These are phyloP conservation scores for Labia minor DNA, from an alignment of 2,888 invertebrate genomes.

Conservation along the genomic window DNA sequence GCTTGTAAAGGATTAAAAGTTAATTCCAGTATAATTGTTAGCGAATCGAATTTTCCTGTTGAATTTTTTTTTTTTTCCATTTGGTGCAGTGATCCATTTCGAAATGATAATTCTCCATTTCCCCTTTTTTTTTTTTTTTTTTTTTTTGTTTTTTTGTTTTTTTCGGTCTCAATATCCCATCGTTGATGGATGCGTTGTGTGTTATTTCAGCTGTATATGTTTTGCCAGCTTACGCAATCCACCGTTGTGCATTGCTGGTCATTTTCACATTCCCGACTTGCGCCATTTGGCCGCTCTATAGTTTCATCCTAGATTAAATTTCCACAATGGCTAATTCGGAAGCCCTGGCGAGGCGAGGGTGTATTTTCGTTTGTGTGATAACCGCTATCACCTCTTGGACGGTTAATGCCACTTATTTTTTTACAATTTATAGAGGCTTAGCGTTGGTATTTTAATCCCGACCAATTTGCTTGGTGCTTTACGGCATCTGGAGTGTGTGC, in stretches of 20 bases:
- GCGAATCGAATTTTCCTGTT: too few relatives aligned
- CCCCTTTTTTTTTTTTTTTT: neutral
- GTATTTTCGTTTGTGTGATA: slow-evolving; percentile 8
- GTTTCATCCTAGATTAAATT: slow-evolving; percentile 8
- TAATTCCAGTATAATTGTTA: too few relatives aligned
- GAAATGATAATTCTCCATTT: neutral
- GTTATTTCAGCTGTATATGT: slow-evolving; percentile 8
- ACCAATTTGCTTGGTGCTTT: slow-evolving; percentile 6
- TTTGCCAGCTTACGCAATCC: neutral
- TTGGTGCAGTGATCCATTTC: neutral
- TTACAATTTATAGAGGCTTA: slow-evolving; percentile 4
- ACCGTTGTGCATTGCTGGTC: neutral
- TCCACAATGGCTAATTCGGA: slow-evolving; percentile 9
- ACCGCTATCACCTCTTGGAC: slow-evolving; percentile 8
- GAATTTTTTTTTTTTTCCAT: too few relatives aligned
- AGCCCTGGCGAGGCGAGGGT: neutral
- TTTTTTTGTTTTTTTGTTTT: neutral
- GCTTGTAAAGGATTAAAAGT: too few relatives aligned
- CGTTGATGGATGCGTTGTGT: neutral
- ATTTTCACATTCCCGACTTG: too few relatives aligned
- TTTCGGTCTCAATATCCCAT: too few relatives aligned
- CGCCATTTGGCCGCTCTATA: neutral
- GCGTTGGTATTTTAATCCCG: slow-evolving; percentile 3
- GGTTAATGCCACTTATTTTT: slow-evolving; percentile 1
- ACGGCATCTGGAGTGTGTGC: neutral